Base-by-base conservation (phyloP, 2,797 vertebrate species). In the Valencia hispanica region DNA sequence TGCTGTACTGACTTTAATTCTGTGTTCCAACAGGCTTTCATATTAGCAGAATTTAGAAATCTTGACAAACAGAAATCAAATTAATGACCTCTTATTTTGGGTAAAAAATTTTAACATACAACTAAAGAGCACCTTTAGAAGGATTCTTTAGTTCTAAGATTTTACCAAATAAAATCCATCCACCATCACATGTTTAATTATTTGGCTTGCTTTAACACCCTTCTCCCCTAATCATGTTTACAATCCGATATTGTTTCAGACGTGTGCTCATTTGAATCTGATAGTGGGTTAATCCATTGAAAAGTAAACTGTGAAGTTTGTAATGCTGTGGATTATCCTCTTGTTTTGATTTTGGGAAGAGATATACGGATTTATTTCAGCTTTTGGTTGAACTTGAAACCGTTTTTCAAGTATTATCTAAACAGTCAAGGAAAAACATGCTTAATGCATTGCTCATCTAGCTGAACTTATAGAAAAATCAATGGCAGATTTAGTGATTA, bases 231-330 rank as follows among this genome's bases (percentile, higher is more conserved):
- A 70, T 51, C 20, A 25, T 22, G 30, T 34, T 20, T 25, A 22
- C 43, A 8, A 36, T 53, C 32, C 36, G 30, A 36, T 34, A 25
- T 36, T n/a, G 48, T 36, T 39, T 57, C 27, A 32, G 25, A 22
- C 36, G 55, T 27, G 32, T 25, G 51, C 50, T 30, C 39, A 47
- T 70, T 70, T 76, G 41, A 17, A 70, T 76, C 34, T 18, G 20
- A 55, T 75, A 25, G 57, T n/a, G 53, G 25, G 7, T 66, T 72
- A 75, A 80, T 80, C 79, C 73, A 2, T n/a, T 50, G 48, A 36
- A 72, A 80, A 50, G 15, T 59, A 68, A 71, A 48, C 30, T 20
- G 25, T 72, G 41, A 59, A 68, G 41, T 22, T 70, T 43, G n/a
- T 25, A 63, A 70, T 53, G 17, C 11, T 8, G 5, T 30, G 69